Evolutionary conservation across 2,888 invertebrate genomes (phyloP), one percentile per base, ranked within the genome.

Genomic region (Hirtodrosophila trivittata): DNA sequence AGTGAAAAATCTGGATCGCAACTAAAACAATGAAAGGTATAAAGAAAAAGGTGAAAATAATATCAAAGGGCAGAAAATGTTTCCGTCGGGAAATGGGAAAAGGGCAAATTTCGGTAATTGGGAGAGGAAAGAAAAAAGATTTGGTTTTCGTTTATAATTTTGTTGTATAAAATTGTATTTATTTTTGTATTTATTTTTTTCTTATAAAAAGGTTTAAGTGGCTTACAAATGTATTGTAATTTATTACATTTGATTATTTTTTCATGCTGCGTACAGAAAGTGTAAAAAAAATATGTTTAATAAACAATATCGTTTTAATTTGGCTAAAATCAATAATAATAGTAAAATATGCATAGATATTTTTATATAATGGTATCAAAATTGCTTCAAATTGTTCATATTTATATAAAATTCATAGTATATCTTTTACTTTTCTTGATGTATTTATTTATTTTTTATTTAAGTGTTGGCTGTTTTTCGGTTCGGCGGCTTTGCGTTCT

Each of bases 101-200:
- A n/a, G n/a, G n/a, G n/a, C n/a, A n/a, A n/a, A n/a, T n/a, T n/a
- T n/a, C n/a, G n/a, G n/a, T n/a, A n/a, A n/a, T n/a, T n/a, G n/a
- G n/a, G n/a, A 21, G 5, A 3, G 18, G 18, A 21, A 21, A 21
- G 18, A 21, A 21, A 28, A 28, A 28, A 28, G 2, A 5, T 28
- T 28, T 2, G 28, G 9, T 1, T 28, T 9, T 28, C 5, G 7
- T 28, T 28, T 28, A 3, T 21, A 1, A 1, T 33, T 12, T 65
- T 60, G 69, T 77, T 76, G 63, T 80, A 77, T 71, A 80, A 82
- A 87, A 84, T 85, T 83, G 68, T 75, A 72, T 86, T 87, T 86
- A 73, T 80, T 86, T 80, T 77, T 56, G 37, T 30, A n/a, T 49
- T 45, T 16, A 9, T 50, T 54, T 50, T 51, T 78, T 52, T 74